phyloP scores from a whole-genome alignment of 2,113 vertebrate genomes.

The Tamias sibiricus region DNA sequence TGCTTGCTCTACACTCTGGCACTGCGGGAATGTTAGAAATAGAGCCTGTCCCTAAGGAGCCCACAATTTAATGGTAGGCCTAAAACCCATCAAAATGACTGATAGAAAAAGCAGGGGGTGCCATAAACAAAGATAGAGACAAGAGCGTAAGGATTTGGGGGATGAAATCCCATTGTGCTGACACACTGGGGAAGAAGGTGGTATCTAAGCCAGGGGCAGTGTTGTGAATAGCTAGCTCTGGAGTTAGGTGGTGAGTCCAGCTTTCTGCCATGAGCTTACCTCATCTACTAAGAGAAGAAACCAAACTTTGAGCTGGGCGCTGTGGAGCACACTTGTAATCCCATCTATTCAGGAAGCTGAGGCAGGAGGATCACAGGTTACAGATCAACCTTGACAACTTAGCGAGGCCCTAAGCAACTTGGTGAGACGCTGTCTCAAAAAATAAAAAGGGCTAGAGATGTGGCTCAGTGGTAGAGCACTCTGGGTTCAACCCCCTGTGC shows the following conservation, averaged over 20 bases:
- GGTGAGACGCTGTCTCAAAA: background rate
- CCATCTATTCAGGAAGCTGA: background rate
- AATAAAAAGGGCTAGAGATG: background rate
- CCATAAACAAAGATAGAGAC: background rate
- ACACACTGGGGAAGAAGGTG: background rate
- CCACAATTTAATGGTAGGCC: background rate
- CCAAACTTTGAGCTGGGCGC: no score
- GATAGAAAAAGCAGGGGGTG: background rate
- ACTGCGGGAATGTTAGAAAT: background rate
- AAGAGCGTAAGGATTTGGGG: background rate
- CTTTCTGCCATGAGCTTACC: no score
- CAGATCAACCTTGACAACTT: background rate
- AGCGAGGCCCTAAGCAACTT: background rate
- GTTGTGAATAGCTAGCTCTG: background rate
- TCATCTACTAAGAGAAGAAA: background rate
- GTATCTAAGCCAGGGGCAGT: accelerated
- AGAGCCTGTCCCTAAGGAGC: background rate
- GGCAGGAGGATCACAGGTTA: background rate
- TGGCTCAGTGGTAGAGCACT: no score
- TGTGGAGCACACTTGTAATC: background rate
- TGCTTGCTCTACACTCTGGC: background rate
- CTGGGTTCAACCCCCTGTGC: no score
- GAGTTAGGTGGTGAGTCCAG: no score
- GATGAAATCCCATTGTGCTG: background rate
- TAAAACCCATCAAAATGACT: background rate